These are phyloP conservation scores for Eupithecia inturbata DNA, from an alignment of 2,888 invertebrate genomes.

Conservation along the genomic window DNA sequence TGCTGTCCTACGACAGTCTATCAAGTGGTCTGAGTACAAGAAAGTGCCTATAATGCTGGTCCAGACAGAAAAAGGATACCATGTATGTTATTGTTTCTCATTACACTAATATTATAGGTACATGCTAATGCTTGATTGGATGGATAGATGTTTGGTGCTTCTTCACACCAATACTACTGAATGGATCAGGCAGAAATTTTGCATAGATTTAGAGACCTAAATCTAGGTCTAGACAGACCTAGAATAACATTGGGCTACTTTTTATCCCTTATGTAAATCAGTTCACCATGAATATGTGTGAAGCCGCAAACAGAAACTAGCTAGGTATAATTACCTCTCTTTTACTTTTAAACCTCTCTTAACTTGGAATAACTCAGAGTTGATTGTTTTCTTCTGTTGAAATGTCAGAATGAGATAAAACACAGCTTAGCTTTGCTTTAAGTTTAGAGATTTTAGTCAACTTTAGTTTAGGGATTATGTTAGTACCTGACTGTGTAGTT, in stretches of 20 bases:
- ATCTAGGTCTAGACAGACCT: too few species aligned
- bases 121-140: too few species aligned
- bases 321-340: background rate
- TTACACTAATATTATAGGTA: background rate
- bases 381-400: background rate
- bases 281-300: background rate
- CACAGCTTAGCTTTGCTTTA: background rate
- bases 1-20: conserved; percentile 94
- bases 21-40: conserved; percentile 96
- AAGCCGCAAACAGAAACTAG: background rate
- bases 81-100: conserved; percentile 71
- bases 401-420: background rate
- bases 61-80: conserved; percentile 89
- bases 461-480: too few species aligned
- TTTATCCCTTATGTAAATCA: background rate
- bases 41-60: conserved; percentile 97
- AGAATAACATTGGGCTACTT: too few species aligned
- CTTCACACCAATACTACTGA: too few species aligned
- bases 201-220: too few species aligned
- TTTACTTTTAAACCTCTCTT: background rate
- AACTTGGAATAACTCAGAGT: background rate
- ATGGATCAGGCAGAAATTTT: too few species aligned
- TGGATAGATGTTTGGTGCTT: too few species aligned
- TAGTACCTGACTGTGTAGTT: background rate
- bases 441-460: too few species aligned